A percentile compares a stretch with the other conserved stretches of the same genome.
These are phyloP conservation scores for Gordius sp. DNA, from an alignment of 2,888 invertebrate species.

Conservation along the genomic window DNA sequence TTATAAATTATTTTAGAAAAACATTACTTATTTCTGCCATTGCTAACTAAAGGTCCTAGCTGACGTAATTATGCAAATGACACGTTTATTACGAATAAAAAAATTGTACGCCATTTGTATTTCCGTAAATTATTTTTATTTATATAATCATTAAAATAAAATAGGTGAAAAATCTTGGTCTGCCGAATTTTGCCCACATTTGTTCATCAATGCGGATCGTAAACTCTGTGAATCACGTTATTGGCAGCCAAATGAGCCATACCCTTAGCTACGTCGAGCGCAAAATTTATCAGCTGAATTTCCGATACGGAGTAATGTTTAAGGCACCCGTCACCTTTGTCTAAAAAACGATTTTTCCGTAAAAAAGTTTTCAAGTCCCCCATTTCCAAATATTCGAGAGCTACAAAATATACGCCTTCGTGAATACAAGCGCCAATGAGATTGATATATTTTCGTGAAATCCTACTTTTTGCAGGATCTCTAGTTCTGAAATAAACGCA, in stretches of 20 bases:
- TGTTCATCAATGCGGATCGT: too few relatives aligned
- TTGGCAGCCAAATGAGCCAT: not conserved
- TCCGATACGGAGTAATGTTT: not conserved
- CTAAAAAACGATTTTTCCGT: not conserved
- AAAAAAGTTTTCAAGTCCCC: not conserved
- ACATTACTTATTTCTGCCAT: too few relatives aligned
- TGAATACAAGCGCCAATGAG: conserved; percentile 6
- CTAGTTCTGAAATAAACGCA: not conserved
- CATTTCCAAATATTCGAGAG: conserved; percentile 3
- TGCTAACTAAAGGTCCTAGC: too few relatives aligned
- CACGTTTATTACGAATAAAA: too few relatives aligned
- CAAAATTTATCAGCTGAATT: not conserved
- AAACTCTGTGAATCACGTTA: conserved; percentile 12
- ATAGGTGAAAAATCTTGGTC: too few relatives aligned
- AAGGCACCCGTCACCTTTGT: not conserved
- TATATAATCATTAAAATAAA: too few relatives aligned
- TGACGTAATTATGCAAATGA: too few relatives aligned
- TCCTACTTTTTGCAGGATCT: not conserved
- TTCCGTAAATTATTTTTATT: too few relatives aligned
- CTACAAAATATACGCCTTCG: not conserved
- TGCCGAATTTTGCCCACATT: too few relatives aligned
- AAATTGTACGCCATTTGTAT: too few relatives aligned
- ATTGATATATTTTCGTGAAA: conserved; percentile 8
- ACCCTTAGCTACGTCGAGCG: not conserved
- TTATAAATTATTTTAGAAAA: too few relatives aligned